Base-by-base conservation (phyloP, 2,888 invertebrate species). In the Eudemis profundana region DNA sequence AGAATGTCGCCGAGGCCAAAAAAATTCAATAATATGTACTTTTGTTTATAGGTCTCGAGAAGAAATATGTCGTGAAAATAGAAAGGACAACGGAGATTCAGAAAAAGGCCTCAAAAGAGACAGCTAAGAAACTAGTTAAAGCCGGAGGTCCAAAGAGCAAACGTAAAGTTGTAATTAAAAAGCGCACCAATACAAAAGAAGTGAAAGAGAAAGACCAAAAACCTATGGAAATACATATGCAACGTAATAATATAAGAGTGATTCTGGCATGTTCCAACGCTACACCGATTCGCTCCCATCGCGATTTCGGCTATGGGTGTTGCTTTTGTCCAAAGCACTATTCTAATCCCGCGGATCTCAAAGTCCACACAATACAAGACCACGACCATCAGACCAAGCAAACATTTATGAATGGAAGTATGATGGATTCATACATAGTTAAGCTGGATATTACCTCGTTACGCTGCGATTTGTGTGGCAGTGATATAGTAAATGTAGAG, bases 241-340 rank as follows among this genome's bases (percentile, higher is more conserved):
- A 77, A 21, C 69, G 70, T 1, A 60, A 60, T 3, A 83, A 81
- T 63, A 69, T 81, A 10, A 71, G 76, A 63, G 74, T 76, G 62
- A 73, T 82, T 61, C 69, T 83, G 33, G 65, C 72, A 21, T 76
- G 72, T 40, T 79, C 85, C 0, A 86, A 84, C 51, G 84, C 84
- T 0, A 83, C 84, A 0, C 83, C 83, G 0, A 80, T 86, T 5
- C 74, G 78, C 19, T 72, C 75, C 47, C 70, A 73, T 27, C 75
- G 76, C 1, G 75, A 75, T 0, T 70, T 75, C 4, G 83, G 83
- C 0, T 86, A 81, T 66, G 68, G 74, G 0, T 85, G 85, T 63
- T 76, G 78, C 38, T 86, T 78, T 61, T 85, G 86, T 60, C 17
- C 74, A 0, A 67, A 77, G 2, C 75, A 77, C 15, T 84, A 73